Evolutionary conservation across 2,113 vertebrate species (phyloP).

Genomic region (Cyanoliseus patagonus): DNA sequence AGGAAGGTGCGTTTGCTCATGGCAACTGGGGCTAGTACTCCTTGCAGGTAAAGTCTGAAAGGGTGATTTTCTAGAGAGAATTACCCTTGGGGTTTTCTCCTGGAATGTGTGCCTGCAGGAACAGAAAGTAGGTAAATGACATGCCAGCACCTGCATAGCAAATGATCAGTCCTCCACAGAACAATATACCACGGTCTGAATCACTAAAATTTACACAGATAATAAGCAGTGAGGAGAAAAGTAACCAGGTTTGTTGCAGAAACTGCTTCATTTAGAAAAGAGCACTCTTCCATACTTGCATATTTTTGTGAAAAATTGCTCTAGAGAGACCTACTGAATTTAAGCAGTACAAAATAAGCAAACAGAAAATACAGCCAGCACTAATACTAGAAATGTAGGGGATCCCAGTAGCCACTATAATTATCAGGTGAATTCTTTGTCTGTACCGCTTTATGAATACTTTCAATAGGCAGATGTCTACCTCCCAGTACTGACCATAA

Average conservation of each 20-base stretch:
- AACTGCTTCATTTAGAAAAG: neutral
- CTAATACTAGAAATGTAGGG: neutral
- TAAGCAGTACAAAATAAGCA: neutral
- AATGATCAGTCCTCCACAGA: neutral
- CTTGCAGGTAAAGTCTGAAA: neutral
- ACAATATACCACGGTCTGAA: neutral
- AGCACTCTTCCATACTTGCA: neutral
- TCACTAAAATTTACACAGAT: neutral
- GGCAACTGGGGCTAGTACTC: neutral
- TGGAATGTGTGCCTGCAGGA: slow-evolving; percentile 15
- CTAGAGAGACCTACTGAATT: neutral
- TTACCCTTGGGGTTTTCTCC: neutral
- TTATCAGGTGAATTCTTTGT: neutral
- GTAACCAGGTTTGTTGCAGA: neutral
- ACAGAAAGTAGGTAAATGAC: neutral
- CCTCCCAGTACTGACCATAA: neutral
- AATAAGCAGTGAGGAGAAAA: neutral
- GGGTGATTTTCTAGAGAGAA: neutral
- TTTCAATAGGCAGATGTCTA: neutral
- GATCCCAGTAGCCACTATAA: neutral
- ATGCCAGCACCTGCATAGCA: neutral
- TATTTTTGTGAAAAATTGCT: neutral
- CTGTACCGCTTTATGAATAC: neutral
- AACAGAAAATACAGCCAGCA: neutral
- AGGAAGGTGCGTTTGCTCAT: neutral